These are phyloP conservation scores for Lasioglossum albipes DNA, from an alignment of 1,140 invertebrate genomes.

Conservation along the genomic window DNA sequence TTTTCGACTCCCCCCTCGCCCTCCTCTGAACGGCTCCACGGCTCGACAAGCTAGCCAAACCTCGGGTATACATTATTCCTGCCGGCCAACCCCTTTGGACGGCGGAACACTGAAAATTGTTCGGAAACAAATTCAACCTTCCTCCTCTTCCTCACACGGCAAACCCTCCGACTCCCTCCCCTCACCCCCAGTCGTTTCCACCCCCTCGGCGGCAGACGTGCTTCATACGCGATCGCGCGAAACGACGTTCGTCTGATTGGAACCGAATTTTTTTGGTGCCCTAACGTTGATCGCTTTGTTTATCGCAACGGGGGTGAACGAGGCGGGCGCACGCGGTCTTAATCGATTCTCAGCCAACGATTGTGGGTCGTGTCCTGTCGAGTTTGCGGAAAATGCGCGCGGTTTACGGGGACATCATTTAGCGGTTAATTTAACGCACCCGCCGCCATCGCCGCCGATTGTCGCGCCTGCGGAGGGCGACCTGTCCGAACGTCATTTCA, in stretches of 20 bases:
- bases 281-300: neutral
- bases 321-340: neutral
- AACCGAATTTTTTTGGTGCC: constrained; percentile 3
- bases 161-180: neutral
- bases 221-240: constrained; percentile 27
- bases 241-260: constrained; percentile 40
- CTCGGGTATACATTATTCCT: constrained; percentile 72
- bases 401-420: constrained; percentile 37
- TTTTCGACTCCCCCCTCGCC: neutral
- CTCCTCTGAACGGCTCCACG: constrained; percentile 35
- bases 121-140: constrained; percentile 66
- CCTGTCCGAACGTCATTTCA: neutral
- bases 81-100: constrained; percentile 65
- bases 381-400: constrained; percentile 24
- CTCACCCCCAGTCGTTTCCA: no score
- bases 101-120: constrained; percentile 67
- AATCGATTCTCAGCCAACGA: neutral
- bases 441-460: constrained; percentile 10
- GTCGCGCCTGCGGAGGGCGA: constrained; percentile 26
- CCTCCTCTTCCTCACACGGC: neutral
- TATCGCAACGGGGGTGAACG: neutral
- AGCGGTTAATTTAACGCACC: constrained; percentile 41
- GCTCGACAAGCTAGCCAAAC: constrained; percentile 63
- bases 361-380: neutral
- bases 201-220: constrained; percentile 24